Evolutionary conservation across 2,797 vertebrate genomes (phyloP).

Genomic region (Pogoniulus pusillus): DNA sequence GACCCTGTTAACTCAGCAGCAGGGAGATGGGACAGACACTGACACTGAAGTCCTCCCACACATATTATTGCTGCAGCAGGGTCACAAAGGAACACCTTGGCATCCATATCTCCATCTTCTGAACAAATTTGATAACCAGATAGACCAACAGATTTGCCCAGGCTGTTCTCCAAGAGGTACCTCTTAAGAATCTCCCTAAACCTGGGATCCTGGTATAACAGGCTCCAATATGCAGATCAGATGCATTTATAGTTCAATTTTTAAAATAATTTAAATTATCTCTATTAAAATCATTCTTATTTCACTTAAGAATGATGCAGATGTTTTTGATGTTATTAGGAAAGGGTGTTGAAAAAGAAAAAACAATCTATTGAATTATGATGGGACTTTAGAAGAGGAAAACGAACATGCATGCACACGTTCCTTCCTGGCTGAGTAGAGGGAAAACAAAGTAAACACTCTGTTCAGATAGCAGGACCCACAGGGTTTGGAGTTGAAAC

Average conservation of each 20-base stretch:
- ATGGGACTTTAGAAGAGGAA: neutral
- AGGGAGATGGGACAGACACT: neutral
- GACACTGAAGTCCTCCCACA: neutral
- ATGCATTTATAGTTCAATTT: neutral
- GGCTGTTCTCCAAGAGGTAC: constrained; percentile 69
- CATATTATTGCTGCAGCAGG: constrained; percentile 23
- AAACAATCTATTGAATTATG: neutral
- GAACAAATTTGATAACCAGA: constrained; percentile 41
- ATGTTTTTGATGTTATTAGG: neutral
- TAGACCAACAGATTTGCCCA: constrained; percentile 49
- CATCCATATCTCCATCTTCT: constrained; percentile 54
- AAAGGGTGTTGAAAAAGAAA: neutral
- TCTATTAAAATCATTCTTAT: neutral
- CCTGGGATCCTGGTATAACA: constrained; percentile 30
- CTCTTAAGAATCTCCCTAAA: constrained; percentile 58
- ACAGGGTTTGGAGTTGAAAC: neutral
- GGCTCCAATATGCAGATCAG: constrained; percentile 59
- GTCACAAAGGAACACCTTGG: neutral
- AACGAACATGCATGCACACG: neutral
- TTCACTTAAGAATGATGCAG: neutral
- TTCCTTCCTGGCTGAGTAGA: neutral
- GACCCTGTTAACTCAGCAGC: neutral
- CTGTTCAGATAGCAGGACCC: neutral
- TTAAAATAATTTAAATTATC: neutral
- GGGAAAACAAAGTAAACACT: neutral